Conservation (phyloP, 2,113 vertebrate genomes). For the Anolis carolinensis region DNA sequence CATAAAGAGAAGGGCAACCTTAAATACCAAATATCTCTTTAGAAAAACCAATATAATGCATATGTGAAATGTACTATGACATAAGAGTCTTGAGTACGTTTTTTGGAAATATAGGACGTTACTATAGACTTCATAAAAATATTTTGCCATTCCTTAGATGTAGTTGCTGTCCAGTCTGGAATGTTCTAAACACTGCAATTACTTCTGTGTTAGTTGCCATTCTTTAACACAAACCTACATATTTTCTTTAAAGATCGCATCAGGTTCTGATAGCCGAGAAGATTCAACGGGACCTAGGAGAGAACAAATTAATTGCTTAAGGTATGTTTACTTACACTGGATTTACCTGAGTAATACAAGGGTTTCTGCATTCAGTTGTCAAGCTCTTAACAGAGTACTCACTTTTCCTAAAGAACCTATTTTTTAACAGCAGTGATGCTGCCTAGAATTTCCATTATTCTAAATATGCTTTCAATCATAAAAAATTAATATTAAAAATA, state of each 20-base stretch:
- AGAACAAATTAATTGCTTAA: constrained; percentile 56
- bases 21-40: not conserved
- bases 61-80: not conserved
- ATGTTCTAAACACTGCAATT: no score
- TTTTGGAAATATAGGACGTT: not conserved
- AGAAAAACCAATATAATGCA: not conserved
- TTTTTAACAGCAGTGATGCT: not conserved
- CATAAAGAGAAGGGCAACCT: not conserved
- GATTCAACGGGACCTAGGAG: constrained; percentile 55
- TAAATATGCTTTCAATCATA: not conserved
- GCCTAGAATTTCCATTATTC: not conserved
- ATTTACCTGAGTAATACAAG: not conserved
- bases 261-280: constrained; percentile 41
- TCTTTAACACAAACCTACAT: constrained; percentile 50
- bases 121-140: not conserved
- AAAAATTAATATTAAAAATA: not conserved
- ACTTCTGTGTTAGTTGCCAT: not conserved
- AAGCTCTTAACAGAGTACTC: not conserved
- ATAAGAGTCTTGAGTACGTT: no score
- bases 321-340: constrained; percentile 63
- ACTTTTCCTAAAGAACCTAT: not conserved
- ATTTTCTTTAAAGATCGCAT: constrained; percentile 34
- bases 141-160: not conserved
- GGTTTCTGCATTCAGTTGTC: not conserved
- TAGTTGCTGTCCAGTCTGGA: not conserved